phyloP scores from a whole-genome alignment of 2,888 invertebrate species.

The Gymnoscelis rufifasciata region DNA sequence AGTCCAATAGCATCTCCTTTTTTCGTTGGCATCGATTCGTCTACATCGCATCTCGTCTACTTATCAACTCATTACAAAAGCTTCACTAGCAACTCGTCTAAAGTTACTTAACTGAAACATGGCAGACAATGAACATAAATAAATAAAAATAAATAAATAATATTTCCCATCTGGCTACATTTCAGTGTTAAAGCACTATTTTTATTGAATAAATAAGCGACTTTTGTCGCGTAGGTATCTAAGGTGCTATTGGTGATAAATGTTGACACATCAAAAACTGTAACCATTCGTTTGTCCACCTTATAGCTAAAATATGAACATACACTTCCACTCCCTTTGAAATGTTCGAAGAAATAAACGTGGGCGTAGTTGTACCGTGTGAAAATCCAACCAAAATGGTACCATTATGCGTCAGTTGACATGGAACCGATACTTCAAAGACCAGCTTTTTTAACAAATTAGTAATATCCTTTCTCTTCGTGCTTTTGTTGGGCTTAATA shows the following conservation, averaged over 20 bases:
- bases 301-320: constrained; percentile 62
- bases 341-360: constrained; percentile 63
- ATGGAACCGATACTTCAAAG: constrained; percentile 38
- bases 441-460: constrained; percentile 39
- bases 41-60: no score
- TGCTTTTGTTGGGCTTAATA: constrained; percentile 39
- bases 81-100: no score
- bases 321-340: constrained; percentile 58
- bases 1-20: no score
- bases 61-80: no score
- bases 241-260: constrained; percentile 29
- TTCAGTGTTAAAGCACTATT: no score
- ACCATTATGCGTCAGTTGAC: constrained; percentile 44
- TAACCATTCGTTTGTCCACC: constrained; percentile 50
- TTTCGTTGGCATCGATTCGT: no score
- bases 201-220: constrained; percentile 14
- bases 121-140: no score
- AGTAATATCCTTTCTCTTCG: constrained; percentile 41
- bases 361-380: constrained; percentile 69
- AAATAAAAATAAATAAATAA: no score
- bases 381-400: constrained; percentile 63
- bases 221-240: constrained; percentile 25
- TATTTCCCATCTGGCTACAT: no score
- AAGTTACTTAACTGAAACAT: no score
- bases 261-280: constrained; percentile 44